These are phyloP conservation scores for Acrobasis repandana DNA, from an alignment of 2,888 invertebrate species.

Conservation along the genomic window DNA sequence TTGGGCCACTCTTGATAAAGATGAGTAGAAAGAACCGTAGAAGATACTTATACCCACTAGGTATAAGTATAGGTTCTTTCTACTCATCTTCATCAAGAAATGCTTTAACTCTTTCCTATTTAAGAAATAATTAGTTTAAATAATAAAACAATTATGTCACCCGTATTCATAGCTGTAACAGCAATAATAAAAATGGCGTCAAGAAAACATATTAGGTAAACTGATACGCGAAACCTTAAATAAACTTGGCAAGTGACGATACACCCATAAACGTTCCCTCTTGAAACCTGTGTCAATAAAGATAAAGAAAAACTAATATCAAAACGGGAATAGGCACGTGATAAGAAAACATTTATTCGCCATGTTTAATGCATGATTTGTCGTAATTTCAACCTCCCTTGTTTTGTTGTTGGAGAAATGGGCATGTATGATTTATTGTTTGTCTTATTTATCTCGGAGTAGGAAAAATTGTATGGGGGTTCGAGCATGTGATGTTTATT, in stretches of 20 bases:
- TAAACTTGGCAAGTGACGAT: constrained; percentile 50
- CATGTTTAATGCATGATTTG: constrained; percentile 83
- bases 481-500: constrained; percentile 66
- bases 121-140: too few relatives aligned
- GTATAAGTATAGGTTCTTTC: too few relatives aligned
- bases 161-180: too few relatives aligned
- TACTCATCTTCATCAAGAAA: too few relatives aligned
- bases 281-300: constrained; percentile 81
- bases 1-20: too few relatives aligned
- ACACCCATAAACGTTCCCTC: constrained; percentile 69
- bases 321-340: constrained; percentile 82
- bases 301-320: constrained; percentile 83
- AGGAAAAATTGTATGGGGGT: constrained; percentile 70
- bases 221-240: constrained; percentile 27
- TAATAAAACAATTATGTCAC: too few relatives aligned
- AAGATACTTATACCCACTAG: too few relatives aligned
- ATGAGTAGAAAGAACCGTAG: too few relatives aligned
- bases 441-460: constrained; percentile 78
- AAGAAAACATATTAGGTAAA: neutral
- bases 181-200: neutral
- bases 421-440: constrained; percentile 76
- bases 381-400: constrained; percentile 80
- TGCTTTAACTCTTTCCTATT: too few relatives aligned
- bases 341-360: constrained; percentile 84
- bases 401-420: constrained; percentile 79